Percentiles rank a stretch among this genome's conserved stretches.
Evolutionary conservation across 2,888 invertebrate species (phyloP).

Genomic region (Meiosimyza platycephala): DNA sequence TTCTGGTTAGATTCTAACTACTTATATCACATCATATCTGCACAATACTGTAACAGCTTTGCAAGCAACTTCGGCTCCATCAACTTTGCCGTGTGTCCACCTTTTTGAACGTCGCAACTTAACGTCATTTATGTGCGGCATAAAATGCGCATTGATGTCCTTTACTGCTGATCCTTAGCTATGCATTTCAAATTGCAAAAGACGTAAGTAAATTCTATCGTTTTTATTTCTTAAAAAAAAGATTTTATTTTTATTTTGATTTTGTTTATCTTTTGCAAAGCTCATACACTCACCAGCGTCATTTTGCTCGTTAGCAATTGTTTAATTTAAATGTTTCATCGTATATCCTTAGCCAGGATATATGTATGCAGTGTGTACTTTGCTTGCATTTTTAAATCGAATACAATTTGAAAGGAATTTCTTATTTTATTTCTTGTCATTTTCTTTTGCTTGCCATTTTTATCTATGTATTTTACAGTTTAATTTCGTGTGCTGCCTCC

Average conservation of each 20-base stretch:
- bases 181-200: neutral
- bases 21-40: too few species aligned
- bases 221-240: neutral
- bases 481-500: slow-evolving; percentile 6
- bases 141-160: slow-evolving; percentile 3
- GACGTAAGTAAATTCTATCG: neutral
- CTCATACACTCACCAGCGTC: neutral
- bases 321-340: slow-evolving; percentile 26
- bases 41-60: too few species aligned
- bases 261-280: neutral
- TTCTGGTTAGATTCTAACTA: too few species aligned
- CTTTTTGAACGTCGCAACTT: too few species aligned
- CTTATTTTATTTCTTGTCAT: slow-evolving; percentile 3
- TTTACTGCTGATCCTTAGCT: slow-evolving; percentile 1
- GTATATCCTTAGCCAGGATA: neutral
- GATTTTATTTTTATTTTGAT: neutral
- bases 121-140: too few species aligned
- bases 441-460: neutral
- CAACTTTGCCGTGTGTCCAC: too few species aligned
- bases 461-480: slow-evolving; percentile 9
- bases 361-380: neutral
- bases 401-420: slow-evolving; percentile 8
- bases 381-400: slow-evolving; percentile 4
- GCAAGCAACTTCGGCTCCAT: too few species aligned
- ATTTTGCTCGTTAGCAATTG: slow-evolving; percentile 23